These are phyloP conservation scores for Drosophila nasuta DNA, from an alignment of 1,140 invertebrate genomes.

Conservation along the genomic window DNA sequence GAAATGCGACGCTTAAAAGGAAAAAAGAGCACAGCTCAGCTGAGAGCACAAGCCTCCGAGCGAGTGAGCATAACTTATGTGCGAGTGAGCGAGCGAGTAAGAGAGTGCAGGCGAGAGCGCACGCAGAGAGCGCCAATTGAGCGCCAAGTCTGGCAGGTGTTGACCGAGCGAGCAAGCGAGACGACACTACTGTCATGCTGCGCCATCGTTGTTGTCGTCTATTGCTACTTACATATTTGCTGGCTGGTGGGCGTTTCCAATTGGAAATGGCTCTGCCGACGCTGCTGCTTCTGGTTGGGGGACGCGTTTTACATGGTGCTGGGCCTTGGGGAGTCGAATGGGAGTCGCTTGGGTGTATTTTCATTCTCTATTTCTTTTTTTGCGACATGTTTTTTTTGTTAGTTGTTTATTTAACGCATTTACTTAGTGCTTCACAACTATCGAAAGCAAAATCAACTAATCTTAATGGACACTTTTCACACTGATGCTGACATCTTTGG, in stretches of 20 bases:
- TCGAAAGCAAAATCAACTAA: conserved; percentile 80
- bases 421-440: conserved; percentile 71
- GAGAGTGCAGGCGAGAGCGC: conserved; percentile 21
- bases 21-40: conserved; percentile 48
- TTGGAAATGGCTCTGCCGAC: conserved; percentile 58
- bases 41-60: conserved; percentile 17
- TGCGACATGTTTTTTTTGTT: conserved; percentile 35
- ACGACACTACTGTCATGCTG: conserved; percentile 39
- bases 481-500: conserved; percentile 67
- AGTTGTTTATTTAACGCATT: conserved; percentile 70
- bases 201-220: conserved; percentile 43
- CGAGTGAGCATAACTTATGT: neutral
- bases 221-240: conserved; percentile 22
- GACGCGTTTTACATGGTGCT: conserved; percentile 56
- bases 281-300: conserved; percentile 67
- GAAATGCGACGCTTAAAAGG: conserved; percentile 47
- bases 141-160: conserved; percentile 56
- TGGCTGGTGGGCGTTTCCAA: conserved; percentile 74
- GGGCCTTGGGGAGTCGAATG: neutral
- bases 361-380: neutral
- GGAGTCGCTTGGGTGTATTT: conserved; percentile 2
- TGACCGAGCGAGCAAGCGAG: conserved; percentile 52
- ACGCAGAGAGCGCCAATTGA: conserved; percentile 37
- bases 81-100: conserved; percentile 14
- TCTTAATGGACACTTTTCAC: conserved; percentile 78